Conservation (phyloP, 1,140 invertebrate species). For the Galendromus occidentalis region DNA sequence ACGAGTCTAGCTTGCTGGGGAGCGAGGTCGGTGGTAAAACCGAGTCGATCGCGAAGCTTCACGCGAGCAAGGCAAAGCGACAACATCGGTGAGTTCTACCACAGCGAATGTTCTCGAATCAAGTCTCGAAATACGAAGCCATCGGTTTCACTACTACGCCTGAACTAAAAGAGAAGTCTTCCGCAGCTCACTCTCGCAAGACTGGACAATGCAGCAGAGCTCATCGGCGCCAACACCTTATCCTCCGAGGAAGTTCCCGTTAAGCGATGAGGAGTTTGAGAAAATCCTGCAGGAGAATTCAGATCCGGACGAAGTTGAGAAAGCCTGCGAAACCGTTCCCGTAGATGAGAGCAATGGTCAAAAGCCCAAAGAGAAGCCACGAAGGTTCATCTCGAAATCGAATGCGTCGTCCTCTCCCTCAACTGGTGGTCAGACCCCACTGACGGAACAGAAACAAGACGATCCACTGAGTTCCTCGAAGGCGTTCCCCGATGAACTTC, state of each 20-base stretch:
- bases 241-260: slow-evolving; percentile 48
- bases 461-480: background rate
- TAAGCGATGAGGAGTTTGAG: slow-evolving; percentile 44
- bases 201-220: slow-evolving; percentile 16
- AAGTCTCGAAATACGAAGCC: slow-evolving; percentile 42
- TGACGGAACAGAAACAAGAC: background rate
- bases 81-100: background rate
- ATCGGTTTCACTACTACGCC: slow-evolving; percentile 36
- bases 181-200: slow-evolving; percentile 12
- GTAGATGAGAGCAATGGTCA: background rate
- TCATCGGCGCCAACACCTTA: slow-evolving; percentile 35
- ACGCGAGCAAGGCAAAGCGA: background rate
- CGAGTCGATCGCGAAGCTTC: background rate
- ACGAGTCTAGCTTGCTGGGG: background rate
- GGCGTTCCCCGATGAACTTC: too few species aligned
- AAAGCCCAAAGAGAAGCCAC: background rate
- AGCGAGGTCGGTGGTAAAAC: background rate
- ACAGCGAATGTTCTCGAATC: background rate
- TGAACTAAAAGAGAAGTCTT: slow-evolving; percentile 22
- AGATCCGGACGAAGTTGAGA: background rate
- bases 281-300: slow-evolving; percentile 38
- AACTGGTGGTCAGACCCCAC: background rate
- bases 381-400: background rate
- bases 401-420: background rate
- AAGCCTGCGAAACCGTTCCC: background rate